These are phyloP conservation scores for Patella vulgata DNA, from an alignment of 1,140 invertebrate genomes.

Conservation along the genomic window DNA sequence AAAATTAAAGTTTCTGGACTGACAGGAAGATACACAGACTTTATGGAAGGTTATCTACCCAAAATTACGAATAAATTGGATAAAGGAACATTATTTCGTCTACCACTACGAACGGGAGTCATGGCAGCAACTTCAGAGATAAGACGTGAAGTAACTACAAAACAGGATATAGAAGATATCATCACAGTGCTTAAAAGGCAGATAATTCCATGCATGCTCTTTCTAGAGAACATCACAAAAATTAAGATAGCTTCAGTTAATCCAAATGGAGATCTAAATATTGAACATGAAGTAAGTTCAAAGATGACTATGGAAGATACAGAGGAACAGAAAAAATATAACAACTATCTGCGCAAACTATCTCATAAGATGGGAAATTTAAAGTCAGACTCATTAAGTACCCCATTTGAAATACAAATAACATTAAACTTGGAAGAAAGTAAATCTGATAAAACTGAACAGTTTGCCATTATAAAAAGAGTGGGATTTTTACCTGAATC, in stretches of 20 bases:
- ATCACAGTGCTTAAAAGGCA: slow-evolving; percentile 43
- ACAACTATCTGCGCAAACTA: slow-evolving; percentile 19
- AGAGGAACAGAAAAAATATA: no score
- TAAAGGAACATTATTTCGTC: no score
- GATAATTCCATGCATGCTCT: slow-evolving; percentile 43
- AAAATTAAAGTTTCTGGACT: slow-evolving; percentile 41
- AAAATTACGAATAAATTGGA: slow-evolving; percentile 42
- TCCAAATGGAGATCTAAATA: slow-evolving; percentile 15
- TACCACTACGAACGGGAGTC: slow-evolving; percentile 39
- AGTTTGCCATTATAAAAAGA: slow-evolving; percentile 48
- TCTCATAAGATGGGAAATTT: slow-evolving; percentile 3
- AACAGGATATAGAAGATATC: slow-evolving; percentile 28
- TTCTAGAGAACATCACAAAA: slow-evolving; percentile 48
- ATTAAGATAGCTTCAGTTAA: slow-evolving; percentile 39
- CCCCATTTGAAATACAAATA: slow-evolving; percentile 13
- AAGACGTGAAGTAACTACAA: slow-evolving; percentile 24
- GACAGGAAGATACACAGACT: slow-evolving; percentile 26
- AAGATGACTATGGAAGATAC: slow-evolving; percentile 18
- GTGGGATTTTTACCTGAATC: slow-evolving; percentile 20
- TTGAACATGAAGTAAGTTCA: slow-evolving; percentile 25
- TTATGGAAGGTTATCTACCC: no score
- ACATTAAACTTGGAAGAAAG: slow-evolving; percentile 25
- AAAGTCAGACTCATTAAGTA: slow-evolving; percentile 1
- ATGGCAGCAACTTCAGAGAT: slow-evolving; percentile 45
- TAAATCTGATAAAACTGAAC: slow-evolving; percentile 10